Base-by-base conservation (phyloP, 2,113 vertebrate species). In the Passer domesticus region DNA sequence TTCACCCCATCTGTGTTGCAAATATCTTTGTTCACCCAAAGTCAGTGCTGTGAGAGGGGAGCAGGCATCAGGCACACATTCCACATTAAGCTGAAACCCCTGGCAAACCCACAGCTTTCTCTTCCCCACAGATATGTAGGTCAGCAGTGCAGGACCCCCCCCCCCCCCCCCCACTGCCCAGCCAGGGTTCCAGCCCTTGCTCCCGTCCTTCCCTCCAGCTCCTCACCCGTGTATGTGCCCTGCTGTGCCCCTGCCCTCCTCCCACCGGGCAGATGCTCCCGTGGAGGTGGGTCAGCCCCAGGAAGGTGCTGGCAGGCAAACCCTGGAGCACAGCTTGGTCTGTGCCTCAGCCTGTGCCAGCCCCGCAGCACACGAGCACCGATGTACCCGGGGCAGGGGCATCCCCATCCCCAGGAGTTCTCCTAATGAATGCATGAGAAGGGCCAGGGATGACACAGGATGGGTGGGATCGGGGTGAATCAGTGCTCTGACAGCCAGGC, bases 401-500 rank as follows among this genome's bases (percentile, higher is more conserved):
- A 70, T 43, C 56, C 53, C 63, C 17, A 2, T 24, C n/a, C 49
- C 53, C 63, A 37, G 81, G 44, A 79, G n/a, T 52, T 75, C 78
- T 87, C 55, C 66, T 25, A 1, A 17, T 1, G 78, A 60, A 33
- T 1, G 66, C 7, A 2, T n/a, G 90, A 84, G 90, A 90, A 93
- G 56, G 47, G 58, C 35, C 39, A 55, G 66, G 70, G 58, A 23
- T 58, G 85, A 58, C 37, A 30, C 90, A 80, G 92, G 92, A 95
- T 77, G 95, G 88, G 96, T 96, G 96, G 85, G 79, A 77, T 25
- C 7, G 1, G 3, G 2, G 43, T 95, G 95, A 97, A 74, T 94
- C 94, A 95, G 8, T 2, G 3, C 79, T 67, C 15, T 74, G 94
- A 66, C 90, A 88, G 82, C 46, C 60, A 37, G 63, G 75, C 88